Base-by-base conservation (phyloP, 2,888 invertebrate genomes). In the Phyllotreta striolata region DNA sequence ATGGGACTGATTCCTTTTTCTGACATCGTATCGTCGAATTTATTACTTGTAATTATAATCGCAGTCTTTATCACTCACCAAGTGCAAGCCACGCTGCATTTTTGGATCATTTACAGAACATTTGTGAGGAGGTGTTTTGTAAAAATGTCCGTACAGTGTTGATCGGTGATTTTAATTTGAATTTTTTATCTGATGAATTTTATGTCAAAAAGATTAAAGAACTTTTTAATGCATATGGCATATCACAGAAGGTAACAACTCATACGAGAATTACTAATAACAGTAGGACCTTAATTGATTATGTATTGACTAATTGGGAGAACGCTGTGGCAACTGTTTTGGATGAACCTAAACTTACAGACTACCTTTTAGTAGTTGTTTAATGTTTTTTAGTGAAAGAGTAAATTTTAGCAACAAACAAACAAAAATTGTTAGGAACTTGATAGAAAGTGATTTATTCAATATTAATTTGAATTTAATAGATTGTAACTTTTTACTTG, bases 51-150 rank as follows among this genome's bases (percentile, higher is more conserved):
- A n/a, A n/a, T n/a, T n/a, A n/a, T n/a, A n/a, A n/a, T n/a, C n/a
- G n/a, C n/a, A 54, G 61, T 12, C 38, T 61, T 13, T 61, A 61
- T 44, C 61, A 61, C 14, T 61, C 46, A 39, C 62, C 62, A 49
- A 55, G 35, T 14, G 49, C 35, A 55, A 55, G 55, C 49, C 55
- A 55, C 49, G 62, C 55, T 24, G 38, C 55, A n/a, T 62, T 62
- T 40, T 55, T 62, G 46, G 55, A 55, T 49, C 49, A 55, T 7
- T 37, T 61, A 55, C 54, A 55, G 41, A 55, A 55, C 55, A 55
- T 61, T 14, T 61, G 61, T 61, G 55, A 54, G 41, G 61, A 54
- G 47, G 38, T 55, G 10, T 55, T 61, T 43, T 44, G 55, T 55
- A 55, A 55, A 6, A 61, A 61, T 37, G 13, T 13, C 8, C 54